Conservation (phyloP, 92 coral and sea anemone species). For the Pocillopora meandrina region DNA sequence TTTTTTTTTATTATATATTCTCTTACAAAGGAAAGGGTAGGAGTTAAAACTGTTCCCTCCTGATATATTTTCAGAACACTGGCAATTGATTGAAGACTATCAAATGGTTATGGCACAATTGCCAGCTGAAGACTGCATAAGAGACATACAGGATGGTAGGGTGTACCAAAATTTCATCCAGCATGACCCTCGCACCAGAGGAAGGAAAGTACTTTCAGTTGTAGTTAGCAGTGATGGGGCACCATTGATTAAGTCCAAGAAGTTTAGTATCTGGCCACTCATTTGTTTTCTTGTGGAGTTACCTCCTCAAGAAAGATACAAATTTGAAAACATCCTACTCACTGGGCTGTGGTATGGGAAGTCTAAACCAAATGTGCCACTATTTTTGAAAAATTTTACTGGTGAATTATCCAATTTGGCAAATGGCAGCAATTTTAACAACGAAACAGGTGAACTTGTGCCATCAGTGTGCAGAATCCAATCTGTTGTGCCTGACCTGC, state of each 20-base stretch:
- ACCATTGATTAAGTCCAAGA: conserved; percentile 49
- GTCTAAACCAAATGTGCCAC: no score
- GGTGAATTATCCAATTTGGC: no score
- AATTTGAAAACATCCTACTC: background rate
- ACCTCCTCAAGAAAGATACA: conserved; percentile 51
- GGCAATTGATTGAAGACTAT: conserved; percentile 43
- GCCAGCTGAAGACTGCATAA: background rate
- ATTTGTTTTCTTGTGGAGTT: conserved; percentile 58
- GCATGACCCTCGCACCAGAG: background rate
- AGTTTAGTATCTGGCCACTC: conserved; percentile 52
- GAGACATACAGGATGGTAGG: conserved; percentile 48
- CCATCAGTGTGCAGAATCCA: no score
- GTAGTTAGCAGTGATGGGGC: conserved; percentile 69
- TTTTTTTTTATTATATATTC: no score
- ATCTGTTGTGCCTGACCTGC: conserved; percentile 45
- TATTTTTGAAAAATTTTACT: no score
- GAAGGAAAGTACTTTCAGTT: no score
- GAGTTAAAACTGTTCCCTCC: no score
- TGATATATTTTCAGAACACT: conserved; percentile 26
- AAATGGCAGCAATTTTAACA: no score
- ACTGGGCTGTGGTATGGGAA: no score
- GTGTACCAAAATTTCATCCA: conserved; percentile 25
- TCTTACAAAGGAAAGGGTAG: no score
- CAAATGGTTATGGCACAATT: background rate
- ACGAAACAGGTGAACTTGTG: no score